Base-by-base conservation (phyloP, 2,797 vertebrate genomes). In the Hypotaenidia okinawae region DNA sequence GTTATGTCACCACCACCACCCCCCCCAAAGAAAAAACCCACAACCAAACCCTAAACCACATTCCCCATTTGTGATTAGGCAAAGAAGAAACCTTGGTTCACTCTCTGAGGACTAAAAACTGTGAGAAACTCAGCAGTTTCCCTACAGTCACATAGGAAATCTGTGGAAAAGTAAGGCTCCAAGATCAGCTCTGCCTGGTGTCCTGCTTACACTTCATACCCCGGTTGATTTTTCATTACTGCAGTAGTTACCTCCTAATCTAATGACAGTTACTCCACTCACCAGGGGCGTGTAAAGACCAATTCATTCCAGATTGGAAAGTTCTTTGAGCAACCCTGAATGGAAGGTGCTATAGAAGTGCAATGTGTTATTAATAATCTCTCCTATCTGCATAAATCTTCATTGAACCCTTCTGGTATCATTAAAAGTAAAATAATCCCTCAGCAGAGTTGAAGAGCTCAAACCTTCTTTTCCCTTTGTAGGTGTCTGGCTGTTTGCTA, bases 371-470 rank as follows among this genome's bases (percentile, higher is more conserved):
- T 84, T 84, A 64, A 94, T 97, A 96, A 94, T 94, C 93, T 96
- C 92, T 96, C 89, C 95, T 94, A 95, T 94, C 94, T 97, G 95
- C 93, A 93, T 93, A 88, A 94, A 95, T 95, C 92, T 95, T 87
- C 94, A 91, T 96, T 96, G 94, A 95, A 90, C 92, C 84, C 89
- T 92, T 68, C 45, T 1, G 3, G 80, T 94, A 84, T 92, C 94
- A 93, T 95, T 95, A 95, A 92, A 96, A 96, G 67, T 93, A 97
- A 96, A 96, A 93, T 92, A 94, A 93, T 96, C 95, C 91, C 92
- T 84, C 47, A 21, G 85, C 91, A 76, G 67, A 59, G 87, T 77
- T 92, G 94, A 93, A 90, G 94, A 95, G 89, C 82, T 95, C 88
- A 93, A 85, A 90, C 52, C 81, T 93, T 92, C 87, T 97, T 96